Evolutionary conservation across 2,888 invertebrate genomes (phyloP), one percentile per base, ranked within the genome.

Genomic region (Mesochorus sp.): DNA sequence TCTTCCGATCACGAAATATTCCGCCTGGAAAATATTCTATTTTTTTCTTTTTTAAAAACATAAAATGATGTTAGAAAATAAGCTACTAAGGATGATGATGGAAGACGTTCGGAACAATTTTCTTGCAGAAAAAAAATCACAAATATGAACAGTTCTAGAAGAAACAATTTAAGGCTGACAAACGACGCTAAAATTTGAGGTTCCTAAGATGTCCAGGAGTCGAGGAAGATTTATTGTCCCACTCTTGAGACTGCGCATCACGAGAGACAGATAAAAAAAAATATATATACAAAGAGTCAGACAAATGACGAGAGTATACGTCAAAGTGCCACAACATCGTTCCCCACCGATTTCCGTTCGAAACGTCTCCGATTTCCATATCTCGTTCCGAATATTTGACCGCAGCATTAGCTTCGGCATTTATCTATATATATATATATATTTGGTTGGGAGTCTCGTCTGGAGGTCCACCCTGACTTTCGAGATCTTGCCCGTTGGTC

Each of bases 1-100:
- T 76, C 77, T 72, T 81, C 79, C 80, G 80, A 76, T 68, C 81
- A 81, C 81, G 73, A 86, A 84, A 85, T 84, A 83, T 83, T 79
- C 55, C 72, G 74, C 68, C 76, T 49, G 76, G 67, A 81, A 82
- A 82, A 75, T 57, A 42, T 24, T 28, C 8, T n/a, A n/a, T n/a
- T n/a, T 53, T 53, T 39, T 14, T 64, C 21, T n/a, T n/a, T n/a
- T n/a, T n/a, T n/a, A 47, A 47, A 68, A 57, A 57, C 19, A 26
- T 49, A 19, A 17, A 24, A 26, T 4, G 31, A 21, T n/a, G 26
- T 24, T 19, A 26, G 34, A 34, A 53, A 31, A 51, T 47, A 51
- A 49, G 19, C 55, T 39, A 26, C 62, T 37, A 31, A 61, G 19
- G 49, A 55, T 31, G 8, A 31, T 17, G 31, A 71, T 17, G 55